Evolutionary conservation across 2,888 invertebrate genomes (phyloP).

Genomic region (Piscicola geometra): DNA sequence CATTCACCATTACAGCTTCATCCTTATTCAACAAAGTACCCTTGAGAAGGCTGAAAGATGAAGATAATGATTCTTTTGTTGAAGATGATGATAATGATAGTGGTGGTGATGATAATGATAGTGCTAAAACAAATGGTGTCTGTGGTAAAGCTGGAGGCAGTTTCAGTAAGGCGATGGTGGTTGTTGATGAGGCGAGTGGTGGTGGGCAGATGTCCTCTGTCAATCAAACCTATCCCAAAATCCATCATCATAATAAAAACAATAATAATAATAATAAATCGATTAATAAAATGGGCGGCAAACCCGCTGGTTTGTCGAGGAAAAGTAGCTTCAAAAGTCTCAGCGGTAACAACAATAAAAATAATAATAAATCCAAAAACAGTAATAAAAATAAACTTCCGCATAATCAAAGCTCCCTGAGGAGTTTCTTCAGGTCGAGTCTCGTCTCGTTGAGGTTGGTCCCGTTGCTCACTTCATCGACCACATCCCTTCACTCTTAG

Average conservation of each 20-base stretch:
- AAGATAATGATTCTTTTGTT: not conserved
- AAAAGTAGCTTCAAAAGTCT: not conserved
- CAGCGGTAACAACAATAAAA: no score
- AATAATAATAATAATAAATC: no score
- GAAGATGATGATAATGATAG: not conserved
- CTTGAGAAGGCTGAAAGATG: not conserved
- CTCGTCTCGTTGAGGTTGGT: not conserved
- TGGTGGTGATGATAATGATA: not conserved
- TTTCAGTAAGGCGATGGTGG: no score
- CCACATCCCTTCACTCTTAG: no score
- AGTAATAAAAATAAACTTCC: not conserved
- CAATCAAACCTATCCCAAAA: no score
- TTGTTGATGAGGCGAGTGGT: no score
- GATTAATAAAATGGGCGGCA: not conserved
- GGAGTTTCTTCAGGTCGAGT: slow-evolving; percentile 22
- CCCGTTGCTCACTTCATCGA: not conserved
- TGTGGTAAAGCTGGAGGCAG: no score
- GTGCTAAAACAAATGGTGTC: not conserved
- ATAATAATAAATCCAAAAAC: not conserved
- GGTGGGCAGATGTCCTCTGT: no score
- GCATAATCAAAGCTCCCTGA: slow-evolving; percentile 5
- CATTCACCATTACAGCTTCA: not conserved
- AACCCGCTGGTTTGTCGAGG: slow-evolving; percentile 21
- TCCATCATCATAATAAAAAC: no score
- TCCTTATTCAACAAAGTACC: not conserved